These are phyloP conservation scores for Rhinella marina DNA, from an alignment of 2,797 vertebrate genomes.

Conservation along the genomic window DNA sequence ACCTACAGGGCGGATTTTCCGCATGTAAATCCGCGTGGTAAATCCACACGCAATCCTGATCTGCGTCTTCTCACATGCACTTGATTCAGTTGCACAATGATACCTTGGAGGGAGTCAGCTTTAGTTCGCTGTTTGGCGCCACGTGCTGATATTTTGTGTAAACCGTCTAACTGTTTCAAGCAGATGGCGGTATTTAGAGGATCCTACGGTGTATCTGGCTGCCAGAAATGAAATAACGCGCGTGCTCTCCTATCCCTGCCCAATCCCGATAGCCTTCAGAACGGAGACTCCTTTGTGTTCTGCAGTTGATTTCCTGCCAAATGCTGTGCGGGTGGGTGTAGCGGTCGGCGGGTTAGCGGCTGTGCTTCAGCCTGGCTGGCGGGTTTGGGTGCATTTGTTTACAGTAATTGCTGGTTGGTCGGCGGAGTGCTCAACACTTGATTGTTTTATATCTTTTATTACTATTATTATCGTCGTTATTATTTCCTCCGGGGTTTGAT, in stretches of 20 bases:
- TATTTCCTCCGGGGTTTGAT: neutral
- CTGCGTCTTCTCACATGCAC: too few relatives aligned
- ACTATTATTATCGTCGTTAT: slow-evolving; percentile 18
- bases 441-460: neutral
- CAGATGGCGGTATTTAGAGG: slow-evolving; percentile 6
- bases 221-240: neutral
- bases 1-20: too few relatives aligned
- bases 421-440: neutral
- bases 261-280: neutral
- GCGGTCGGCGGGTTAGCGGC: neutral
- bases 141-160: neutral
- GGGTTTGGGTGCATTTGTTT: slow-evolving; percentile 3
- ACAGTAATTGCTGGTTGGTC: neutral
- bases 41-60: too few relatives aligned
- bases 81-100: neutral
- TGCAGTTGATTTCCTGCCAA: slow-evolving; percentile 4
- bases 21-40: too few relatives aligned
- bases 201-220: neutral
- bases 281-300: neutral
- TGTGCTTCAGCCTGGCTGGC: neutral
- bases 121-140: neutral
- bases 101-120: neutral
- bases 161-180: neutral
- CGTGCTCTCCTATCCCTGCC: neutral
- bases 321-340: neutral